Evolutionary conservation across 2,888 invertebrate genomes (phyloP), one percentile per base, ranked within the genome.

Genomic region (Clistopyga incitator): DNA sequence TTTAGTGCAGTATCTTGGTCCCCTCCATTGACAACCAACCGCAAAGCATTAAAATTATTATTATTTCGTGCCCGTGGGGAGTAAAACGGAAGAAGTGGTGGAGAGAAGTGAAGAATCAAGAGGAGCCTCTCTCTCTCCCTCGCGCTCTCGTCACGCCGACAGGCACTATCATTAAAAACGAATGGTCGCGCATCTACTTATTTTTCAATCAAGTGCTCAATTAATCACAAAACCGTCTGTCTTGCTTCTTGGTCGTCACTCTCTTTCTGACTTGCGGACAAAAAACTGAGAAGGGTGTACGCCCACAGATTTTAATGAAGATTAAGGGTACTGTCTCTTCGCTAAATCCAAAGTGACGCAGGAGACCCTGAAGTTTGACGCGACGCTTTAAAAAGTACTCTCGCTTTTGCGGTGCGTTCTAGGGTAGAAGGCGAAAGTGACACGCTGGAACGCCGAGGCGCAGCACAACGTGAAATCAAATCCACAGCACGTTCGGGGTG

Each of bases 191-290:
- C 85, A 84, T 86, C 84, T 84, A 87, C 86, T 87, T 88, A 88
- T 85, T 88, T 88, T 88, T 88, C 88, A 87, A 89, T 89, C 85
- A 88, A 85, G 61, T 77, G 54, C 54, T 86, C 87, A 84, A 89
- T 89, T 88, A 88, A 89, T 89, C 88, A 89, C 82, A 77, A 47
- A 52, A 74, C 72, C n/a, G n/a, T 65, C 72, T 65, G n/a, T 47
- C 72, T 71, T 84, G 64, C 74, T 68, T 79, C 45, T 52, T 79
- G 18, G 67, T 47, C 70, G 52, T 18, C 65, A 64, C 70, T 50
- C 52, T 61, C 50, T 52, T 38, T 76, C 75, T 56, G 38, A 20
- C 20, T 23, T 50, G 15, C 34, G 23, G 79, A n/a, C 61, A 54
- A 68, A 70, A 84, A 84, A 74, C 23, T 25, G 61, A 64, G 71